phyloP scores from a whole-genome alignment of 2,113 vertebrate genomes.

The Limnothrissa miodon region DNA sequence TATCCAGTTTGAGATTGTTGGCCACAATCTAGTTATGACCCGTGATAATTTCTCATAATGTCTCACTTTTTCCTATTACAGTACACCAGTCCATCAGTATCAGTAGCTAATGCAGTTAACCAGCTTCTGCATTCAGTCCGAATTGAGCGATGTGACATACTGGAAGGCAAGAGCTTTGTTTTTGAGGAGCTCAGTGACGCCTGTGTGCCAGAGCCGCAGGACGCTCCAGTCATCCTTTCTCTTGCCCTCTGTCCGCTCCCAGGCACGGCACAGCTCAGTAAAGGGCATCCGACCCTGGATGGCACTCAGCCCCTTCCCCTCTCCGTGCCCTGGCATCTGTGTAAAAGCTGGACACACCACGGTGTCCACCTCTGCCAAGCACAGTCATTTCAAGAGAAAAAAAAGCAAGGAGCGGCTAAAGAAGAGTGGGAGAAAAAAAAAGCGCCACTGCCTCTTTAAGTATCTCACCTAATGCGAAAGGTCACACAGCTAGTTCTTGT shows the following conservation, averaged over 20 bases:
- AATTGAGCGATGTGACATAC: not conserved
- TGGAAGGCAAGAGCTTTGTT: not conserved
- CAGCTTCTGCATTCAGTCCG: not conserved
- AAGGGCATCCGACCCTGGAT: slow-evolving; percentile 38
- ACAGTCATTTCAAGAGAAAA: slow-evolving; percentile 52
- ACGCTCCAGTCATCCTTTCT: not conserved
- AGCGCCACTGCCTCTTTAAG: slow-evolving; percentile 68
- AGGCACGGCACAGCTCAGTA: not conserved
- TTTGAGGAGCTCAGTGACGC: not conserved
- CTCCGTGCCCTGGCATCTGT: slow-evolving; percentile 64
- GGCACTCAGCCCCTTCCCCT: slow-evolving; percentile 52
- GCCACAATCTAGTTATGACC: no score
- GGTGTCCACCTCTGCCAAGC: slow-evolving; percentile 62
- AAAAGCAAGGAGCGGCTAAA: not conserved
- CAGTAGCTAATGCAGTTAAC: not conserved
- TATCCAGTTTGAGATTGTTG: not conserved
- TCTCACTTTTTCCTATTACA: not conserved
- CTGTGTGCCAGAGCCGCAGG: not conserved
- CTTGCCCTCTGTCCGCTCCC: not conserved
- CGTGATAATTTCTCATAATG: not conserved
- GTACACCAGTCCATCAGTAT: not conserved
- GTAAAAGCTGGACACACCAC: slow-evolving; percentile 53
- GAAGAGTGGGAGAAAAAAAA: slow-evolving; percentile 45
- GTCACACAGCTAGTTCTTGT: slow-evolving; percentile 75
- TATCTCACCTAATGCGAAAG: slow-evolving; percentile 67